Evolutionary conservation across 2,888 invertebrate species (phyloP).

Genomic region (Coelopa pilipes): DNA sequence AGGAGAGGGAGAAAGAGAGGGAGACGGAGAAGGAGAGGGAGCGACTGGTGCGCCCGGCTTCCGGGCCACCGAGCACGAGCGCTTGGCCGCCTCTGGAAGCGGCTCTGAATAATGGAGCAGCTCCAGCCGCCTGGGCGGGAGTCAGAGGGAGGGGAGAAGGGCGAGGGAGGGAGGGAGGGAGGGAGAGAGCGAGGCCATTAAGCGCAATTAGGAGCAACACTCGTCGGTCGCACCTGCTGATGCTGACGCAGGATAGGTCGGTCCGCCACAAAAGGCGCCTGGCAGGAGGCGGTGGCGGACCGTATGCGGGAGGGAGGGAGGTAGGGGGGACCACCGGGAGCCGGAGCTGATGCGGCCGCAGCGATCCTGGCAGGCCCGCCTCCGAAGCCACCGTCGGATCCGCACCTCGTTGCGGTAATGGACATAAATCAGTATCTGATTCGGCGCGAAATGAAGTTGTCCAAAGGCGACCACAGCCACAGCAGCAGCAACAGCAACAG

Average conservation of each 20-base stretch:
- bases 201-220: constrained; percentile 16
- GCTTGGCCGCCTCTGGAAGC: too few relatives aligned
- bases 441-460: constrained; percentile 38
- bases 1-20: too few relatives aligned
- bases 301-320: not conserved
- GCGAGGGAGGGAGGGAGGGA: too few relatives aligned
- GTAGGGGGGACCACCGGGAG: not conserved
- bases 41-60: too few relatives aligned
- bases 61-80: too few relatives aligned
- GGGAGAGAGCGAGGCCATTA: constrained; percentile 11
- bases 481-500: not conserved
- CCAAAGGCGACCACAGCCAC: constrained; percentile 1
- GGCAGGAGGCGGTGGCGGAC: not conserved
- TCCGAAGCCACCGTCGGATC: not conserved
- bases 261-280: constrained; percentile 26
- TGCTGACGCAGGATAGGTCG: constrained; percentile 23
- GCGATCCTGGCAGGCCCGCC: not conserved
- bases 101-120: not conserved
- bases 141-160: not conserved
- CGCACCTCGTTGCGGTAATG: constrained; percentile 1
- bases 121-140: not conserved
- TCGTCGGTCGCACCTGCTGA: constrained; percentile 12
- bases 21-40: too few relatives aligned
- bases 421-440: constrained; percentile 37
- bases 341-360: not conserved